phyloP scores from a whole-genome alignment of 64 coral and sea anemone genomes.

The Montipora sp. region DNA sequence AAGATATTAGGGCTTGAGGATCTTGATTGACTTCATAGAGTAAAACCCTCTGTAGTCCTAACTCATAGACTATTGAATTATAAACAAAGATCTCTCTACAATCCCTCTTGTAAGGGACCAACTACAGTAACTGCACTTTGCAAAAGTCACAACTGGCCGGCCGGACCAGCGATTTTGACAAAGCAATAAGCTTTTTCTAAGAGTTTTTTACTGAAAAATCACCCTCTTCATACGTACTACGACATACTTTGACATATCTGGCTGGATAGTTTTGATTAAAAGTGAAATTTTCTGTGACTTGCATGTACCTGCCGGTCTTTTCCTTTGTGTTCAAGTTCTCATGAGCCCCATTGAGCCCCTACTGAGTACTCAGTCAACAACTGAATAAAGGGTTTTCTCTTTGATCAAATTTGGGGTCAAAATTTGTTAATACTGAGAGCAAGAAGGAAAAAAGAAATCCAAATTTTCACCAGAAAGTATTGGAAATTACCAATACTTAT shows the following conservation, averaged over 20 bases:
- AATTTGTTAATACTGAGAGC: not conserved
- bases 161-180: too few relatives aligned
- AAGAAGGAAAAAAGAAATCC: not conserved
- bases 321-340: conserved; percentile 3
- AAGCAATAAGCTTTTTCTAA: too few relatives aligned
- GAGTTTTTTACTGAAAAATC: not conserved
- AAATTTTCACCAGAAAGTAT: conserved; percentile 9
- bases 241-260: not conserved
- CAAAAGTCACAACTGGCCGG: not conserved
- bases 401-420: not conserved
- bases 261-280: conserved; percentile 2
- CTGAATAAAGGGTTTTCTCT: conserved; percentile 7
- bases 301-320: not conserved
- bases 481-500: not conserved
- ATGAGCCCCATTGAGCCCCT: not conserved
- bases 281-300: not conserved
- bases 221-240: not conserved
- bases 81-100: not conserved
- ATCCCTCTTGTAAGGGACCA: not conserved
- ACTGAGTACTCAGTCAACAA: conserved; percentile 8
- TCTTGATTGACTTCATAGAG: conserved; percentile 2
- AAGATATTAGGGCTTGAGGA: conserved; percentile 37
- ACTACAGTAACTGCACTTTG: conserved; percentile 12
- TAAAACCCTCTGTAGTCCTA: conserved; percentile 7
- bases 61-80: conserved; percentile 10